Evolutionary conservation across 2,888 invertebrate species (phyloP), one percentile per base, ranked within the genome.

Genomic region (Gymnocheta viridis): DNA sequence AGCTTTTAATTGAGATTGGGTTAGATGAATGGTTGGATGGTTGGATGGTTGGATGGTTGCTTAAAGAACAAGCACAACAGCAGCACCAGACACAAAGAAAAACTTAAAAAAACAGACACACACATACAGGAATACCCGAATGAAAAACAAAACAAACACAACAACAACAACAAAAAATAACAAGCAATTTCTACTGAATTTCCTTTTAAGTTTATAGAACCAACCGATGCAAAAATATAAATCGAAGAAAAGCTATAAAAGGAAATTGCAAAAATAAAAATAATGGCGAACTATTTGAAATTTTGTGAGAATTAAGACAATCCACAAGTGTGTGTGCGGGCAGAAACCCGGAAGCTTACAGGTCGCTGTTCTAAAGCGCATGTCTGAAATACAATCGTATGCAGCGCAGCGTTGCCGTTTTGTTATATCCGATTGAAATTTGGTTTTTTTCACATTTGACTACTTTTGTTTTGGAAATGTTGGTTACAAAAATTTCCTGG

Each of bases 311-410:
- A 74, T 22, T 77, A 73, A 81, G 86, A 80, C 89, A 90, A 89
- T 90, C 90, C 90, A 90, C 90, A 90, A 90, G 90, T 90, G 90
- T 90, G 90, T 89, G 90, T 90, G 85, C 85, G 83, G 78, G 82
- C 74, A 86, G 80, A 85, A 82, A 85, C 83, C 86, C 86, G 86
- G 87, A 87, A 87, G 87, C 87, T 86, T 86, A 87, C 87, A 87
- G 87, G 87, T 87, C 87, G 87, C 83, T 66, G 86, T 82, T 58
- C 10, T 24, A 58, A 44, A 51, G 88, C 87, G 86, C 86, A 84
- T 81, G 74, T 79, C 79, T 5, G 14, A 22, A 10, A 27, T 6
- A 83, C 60, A 87, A 86, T 35, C 12, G 32, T 17, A n/a, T n/a
- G n/a, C n/a, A n/a, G n/a, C n/a, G n/a, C n/a, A n/a, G n/a, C n/a